Conservation (phyloP, 2,113 vertebrate species). For the Gallinago jamesoni region DNA sequence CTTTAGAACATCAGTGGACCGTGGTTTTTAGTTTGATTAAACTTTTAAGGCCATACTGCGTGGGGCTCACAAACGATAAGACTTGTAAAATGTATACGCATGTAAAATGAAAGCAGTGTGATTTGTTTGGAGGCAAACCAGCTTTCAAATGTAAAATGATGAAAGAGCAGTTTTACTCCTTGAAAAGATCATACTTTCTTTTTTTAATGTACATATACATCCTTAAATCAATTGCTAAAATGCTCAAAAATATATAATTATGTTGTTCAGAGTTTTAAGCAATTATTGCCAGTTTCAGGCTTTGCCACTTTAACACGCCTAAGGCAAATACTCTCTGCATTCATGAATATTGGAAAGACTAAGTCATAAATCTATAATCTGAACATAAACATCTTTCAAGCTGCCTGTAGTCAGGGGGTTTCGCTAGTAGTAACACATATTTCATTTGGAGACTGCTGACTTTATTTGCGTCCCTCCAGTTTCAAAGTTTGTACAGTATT, state of each 20-base stretch:
- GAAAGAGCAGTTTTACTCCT: neutral
- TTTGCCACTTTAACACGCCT: conserved; percentile 41
- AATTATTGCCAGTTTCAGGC: conserved; percentile 64
- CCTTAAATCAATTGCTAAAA: conserved; percentile 51
- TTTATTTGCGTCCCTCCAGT: conserved; percentile 33
- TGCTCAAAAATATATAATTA: conserved; percentile 43
- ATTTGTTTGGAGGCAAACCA: conserved; percentile 23
- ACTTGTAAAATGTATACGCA: neutral
- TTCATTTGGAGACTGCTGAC: conserved; percentile 32
- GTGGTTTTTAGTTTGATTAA: conserved; percentile 8
- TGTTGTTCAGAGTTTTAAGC: conserved; percentile 46
- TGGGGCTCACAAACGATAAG: neutral
- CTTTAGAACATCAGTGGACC: neutral
- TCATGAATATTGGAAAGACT: conserved; percentile 70
- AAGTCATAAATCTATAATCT: conserved; percentile 65
- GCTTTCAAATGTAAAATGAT: neutral
- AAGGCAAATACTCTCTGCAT: conserved; percentile 57
- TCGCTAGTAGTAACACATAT: conserved; percentile 36
- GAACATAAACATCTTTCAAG: conserved; percentile 65
- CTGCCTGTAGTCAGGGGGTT: neutral
- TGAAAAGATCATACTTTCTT: neutral
- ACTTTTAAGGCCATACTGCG: neutral
- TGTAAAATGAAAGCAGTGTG: neutral
- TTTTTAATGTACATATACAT: neutral
- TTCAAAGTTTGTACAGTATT: neutral